A percentile compares a stretch with the other conserved stretches of the same genome.
These are phyloP conservation scores for Gadus chalcogrammus DNA, from an alignment of 2,113 vertebrate species.

Conservation along the genomic window DNA sequence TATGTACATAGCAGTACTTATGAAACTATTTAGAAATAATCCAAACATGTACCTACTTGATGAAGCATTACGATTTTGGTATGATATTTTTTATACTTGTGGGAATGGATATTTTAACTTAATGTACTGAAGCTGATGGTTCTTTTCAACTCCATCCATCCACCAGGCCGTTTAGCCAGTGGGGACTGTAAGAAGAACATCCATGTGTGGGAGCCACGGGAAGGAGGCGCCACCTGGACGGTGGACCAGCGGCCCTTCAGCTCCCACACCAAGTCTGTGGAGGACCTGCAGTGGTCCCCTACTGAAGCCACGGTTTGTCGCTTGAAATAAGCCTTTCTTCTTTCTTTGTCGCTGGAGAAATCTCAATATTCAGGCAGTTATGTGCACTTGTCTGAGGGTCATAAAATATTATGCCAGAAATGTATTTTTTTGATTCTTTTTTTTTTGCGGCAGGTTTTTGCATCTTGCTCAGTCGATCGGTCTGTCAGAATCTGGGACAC, in stretches of 20 bases:
- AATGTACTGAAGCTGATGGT: too few relatives aligned
- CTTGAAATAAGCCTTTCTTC: not conserved
- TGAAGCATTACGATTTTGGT: too few relatives aligned
- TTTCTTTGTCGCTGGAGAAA: too few relatives aligned
- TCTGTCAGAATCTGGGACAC: constrained; percentile 87
- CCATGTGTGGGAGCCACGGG: constrained; percentile 84
- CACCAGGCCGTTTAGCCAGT: constrained; percentile 79
- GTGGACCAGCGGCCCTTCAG: constrained; percentile 87
- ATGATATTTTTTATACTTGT: too few relatives aligned
- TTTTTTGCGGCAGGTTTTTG: constrained; percentile 77
- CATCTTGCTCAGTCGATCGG: constrained; percentile 85
- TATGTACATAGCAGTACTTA: too few relatives aligned
- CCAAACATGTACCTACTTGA: too few relatives aligned
- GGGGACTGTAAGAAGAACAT: constrained; percentile 91
- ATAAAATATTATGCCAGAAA: too few relatives aligned
- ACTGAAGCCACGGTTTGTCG: constrained; percentile 84
- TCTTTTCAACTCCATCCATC: too few relatives aligned
- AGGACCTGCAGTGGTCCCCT: constrained; percentile 92
- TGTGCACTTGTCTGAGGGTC: too few relatives aligned
- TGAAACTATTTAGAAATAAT: too few relatives aligned
- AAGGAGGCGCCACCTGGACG: constrained; percentile 80
- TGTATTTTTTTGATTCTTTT: not conserved
- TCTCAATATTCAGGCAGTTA: too few relatives aligned
- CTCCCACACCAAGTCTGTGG: constrained; percentile 83
- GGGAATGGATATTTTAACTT: too few relatives aligned